Evolutionary conservation across 2,888 invertebrate species (phyloP), one percentile per base, ranked within the genome.

Genomic region (Clistopyga incitator): DNA sequence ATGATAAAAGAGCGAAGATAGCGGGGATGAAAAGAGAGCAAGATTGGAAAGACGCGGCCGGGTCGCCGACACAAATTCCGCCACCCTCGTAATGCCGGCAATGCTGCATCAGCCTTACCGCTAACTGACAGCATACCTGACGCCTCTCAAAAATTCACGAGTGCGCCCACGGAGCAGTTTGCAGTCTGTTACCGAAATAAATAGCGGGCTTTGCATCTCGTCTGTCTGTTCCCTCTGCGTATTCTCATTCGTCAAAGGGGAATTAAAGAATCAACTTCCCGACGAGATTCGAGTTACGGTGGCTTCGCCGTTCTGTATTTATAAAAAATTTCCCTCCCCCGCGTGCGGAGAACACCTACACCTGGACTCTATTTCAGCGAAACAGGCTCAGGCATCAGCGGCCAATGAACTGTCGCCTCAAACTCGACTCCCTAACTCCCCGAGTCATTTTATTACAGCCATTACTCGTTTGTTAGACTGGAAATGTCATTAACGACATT

Each of bases 51-150:
- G 38, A 42, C 23, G 70, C 38, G 3, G 6, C 29, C 29, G 23
- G 34, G 25, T 13, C 70, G 38, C 15, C 47, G 45, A 72, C 45
- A 72, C 23, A 70, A 59, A 82, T 80, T 82, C 11, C 64, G 2
- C 10, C 34, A 25, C 42, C 52, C 42, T 52, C 45, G 59, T 52
- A 54, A 71, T 72, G 68, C 56, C 70, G 78, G 68, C 54, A 64
- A 42, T 70, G 78, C 78, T 54, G 81, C 74, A 84, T 81, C 84
- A 78, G 75, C 56, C 45, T 3, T n/a, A 23, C 50, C 74, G 78
- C 74, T 86, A 90, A 88, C 87, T 90, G 90, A 90, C 90, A 90
- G 88, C 81, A 84, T 87, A 90, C 89, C 88, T 89, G 90, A 90
- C 90, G 87, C 84, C 78, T 86, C 82, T 90, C 85, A 88, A 89